Evolutionary conservation across 1,140 invertebrate species (phyloP).

Genomic region (Cydia amplana): DNA sequence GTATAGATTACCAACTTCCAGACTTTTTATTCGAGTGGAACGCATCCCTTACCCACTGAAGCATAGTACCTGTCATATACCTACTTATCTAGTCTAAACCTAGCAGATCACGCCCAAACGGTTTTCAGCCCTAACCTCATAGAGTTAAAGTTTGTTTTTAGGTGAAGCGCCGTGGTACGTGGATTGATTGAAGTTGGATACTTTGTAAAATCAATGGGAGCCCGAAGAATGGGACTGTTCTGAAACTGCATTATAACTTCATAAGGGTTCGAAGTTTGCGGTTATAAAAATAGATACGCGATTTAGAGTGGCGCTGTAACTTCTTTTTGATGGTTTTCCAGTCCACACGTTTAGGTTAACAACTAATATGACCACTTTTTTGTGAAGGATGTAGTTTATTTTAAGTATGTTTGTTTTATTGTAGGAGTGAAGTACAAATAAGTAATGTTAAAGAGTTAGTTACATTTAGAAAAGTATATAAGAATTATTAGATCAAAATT

Average conservation of each 20-base stretch:
- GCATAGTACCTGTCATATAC: background rate
- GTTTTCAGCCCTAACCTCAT: background rate
- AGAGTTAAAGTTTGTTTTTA: background rate
- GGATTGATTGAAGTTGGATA: constrained; percentile 32
- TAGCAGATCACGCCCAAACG: background rate
- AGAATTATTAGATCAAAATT: no score
- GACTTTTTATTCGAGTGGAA: constrained; percentile 1
- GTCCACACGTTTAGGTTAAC: background rate
- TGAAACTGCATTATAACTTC: constrained; percentile 27
- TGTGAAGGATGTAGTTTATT: background rate
- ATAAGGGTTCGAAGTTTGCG: constrained; percentile 7
- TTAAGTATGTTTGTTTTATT: no score
- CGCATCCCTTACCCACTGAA: constrained; percentile 3
- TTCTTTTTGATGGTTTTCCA: background rate
- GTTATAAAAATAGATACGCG: constrained; percentile 1
- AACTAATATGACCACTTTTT: background rate
- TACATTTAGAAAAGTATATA: no score
- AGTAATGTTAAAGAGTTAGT: no score
- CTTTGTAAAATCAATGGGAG: constrained; percentile 22
- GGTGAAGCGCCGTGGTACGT: background rate
- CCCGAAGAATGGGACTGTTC: constrained; percentile 22
- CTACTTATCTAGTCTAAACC: background rate
- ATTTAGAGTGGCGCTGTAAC: background rate
- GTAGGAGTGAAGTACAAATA: background rate
- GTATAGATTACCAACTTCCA: background rate